These are phyloP conservation scores for Crypturellus tataupa DNA, from an alignment of 2,797 vertebrate species.

Conservation along the genomic window DNA sequence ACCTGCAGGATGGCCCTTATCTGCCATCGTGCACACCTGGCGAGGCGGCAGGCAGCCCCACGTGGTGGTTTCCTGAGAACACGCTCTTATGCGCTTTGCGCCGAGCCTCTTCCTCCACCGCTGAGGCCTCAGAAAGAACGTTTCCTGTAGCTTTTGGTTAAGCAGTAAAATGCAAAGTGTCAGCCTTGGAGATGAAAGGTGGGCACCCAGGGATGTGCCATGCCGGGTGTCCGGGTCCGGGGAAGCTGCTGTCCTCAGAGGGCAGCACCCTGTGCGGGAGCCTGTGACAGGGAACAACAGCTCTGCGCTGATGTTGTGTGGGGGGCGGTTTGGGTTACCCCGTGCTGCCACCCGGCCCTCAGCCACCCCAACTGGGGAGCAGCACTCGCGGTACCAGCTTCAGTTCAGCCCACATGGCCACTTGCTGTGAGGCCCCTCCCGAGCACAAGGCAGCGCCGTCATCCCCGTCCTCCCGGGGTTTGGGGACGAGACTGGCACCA, in stretches of 20 bases:
- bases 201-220: too few species aligned
- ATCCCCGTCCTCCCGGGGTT: neutral
- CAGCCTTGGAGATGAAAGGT: neutral
- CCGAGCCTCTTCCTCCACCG: neutral
- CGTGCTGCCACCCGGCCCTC: too few species aligned
- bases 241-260: too few species aligned
- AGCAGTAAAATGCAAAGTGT: neutral
- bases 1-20: too few species aligned
- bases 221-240: too few species aligned
- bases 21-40: neutral
- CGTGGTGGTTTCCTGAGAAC: fast-evolving
- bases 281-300: too few species aligned
- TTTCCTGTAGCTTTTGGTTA: neutral
- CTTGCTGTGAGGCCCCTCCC: neutral
- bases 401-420: neutral
- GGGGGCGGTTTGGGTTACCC: too few species aligned
- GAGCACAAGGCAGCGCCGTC: too few species aligned
- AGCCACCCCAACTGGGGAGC: too few species aligned
- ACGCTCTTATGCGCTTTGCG: fast-evolving
- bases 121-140: neutral
- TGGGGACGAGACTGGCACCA: neutral
- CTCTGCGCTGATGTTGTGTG: neutral
- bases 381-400: too few species aligned
- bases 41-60: fast-evolving
- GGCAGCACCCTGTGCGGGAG: too few species aligned